Conservation (phyloP, 2,888 invertebrate genomes). For the Drosophila prolongata region DNA sequence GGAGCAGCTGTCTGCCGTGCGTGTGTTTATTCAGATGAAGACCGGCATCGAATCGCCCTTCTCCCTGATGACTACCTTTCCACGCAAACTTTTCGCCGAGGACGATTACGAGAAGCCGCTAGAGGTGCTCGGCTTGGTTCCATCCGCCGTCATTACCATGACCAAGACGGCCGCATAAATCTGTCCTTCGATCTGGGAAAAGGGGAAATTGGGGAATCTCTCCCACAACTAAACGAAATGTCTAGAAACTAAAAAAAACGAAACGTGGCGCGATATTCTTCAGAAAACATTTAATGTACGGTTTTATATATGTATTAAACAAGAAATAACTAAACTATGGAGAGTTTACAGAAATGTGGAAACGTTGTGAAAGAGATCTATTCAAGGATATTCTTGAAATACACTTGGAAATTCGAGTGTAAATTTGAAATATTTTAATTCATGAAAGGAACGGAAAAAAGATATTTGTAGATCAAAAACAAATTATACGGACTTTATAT, state of each 20-base stretch:
- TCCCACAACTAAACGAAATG: slow-evolving; percentile 43
- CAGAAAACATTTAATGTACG: slow-evolving; percentile 46
- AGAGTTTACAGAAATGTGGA: background rate
- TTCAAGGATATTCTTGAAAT: background rate
- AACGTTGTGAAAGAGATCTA: background rate
- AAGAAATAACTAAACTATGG: slow-evolving; percentile 14
- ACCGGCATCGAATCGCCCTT: slow-evolving; percentile 85
- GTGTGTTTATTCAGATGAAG: slow-evolving; percentile 76
- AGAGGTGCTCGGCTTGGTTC: slow-evolving; percentile 92
- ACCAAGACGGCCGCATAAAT: slow-evolving; percentile 61
- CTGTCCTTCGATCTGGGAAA: background rate
- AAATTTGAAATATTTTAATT: no score
- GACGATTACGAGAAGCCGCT: slow-evolving; percentile 96
- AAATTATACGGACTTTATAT: no score
- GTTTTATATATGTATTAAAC: slow-evolving; percentile 56
- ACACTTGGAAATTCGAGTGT: background rate
- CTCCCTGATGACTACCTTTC: slow-evolving; percentile 93
- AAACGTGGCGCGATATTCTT: slow-evolving; percentile 32
- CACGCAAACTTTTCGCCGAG: slow-evolving; percentile 92
- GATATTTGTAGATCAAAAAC: no score
- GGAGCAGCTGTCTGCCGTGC: slow-evolving; percentile 87
- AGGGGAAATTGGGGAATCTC: slow-evolving; percentile 17
- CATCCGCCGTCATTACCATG: slow-evolving; percentile 89
- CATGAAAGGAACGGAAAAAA: no score
- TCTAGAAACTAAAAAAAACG: slow-evolving; percentile 31